Evolutionary conservation across 2,113 vertebrate genomes (phyloP), one percentile per base, ranked within the genome.

Genomic region (Coregonus clupeaformis): DNA sequence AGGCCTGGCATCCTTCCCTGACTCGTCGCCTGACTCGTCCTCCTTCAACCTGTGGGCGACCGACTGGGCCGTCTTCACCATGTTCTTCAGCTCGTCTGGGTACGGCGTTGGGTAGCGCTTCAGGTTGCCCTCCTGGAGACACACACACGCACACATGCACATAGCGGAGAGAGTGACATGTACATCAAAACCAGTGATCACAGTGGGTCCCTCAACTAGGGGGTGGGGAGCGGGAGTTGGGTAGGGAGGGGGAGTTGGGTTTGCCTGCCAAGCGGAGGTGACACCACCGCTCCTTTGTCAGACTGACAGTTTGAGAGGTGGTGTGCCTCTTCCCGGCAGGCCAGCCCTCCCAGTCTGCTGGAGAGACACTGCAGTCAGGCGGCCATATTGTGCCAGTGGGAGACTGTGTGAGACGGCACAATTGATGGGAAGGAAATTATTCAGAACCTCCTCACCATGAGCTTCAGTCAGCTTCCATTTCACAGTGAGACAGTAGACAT

Each of bases 51-150:
- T 92, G 72, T 98, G 96, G 60, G 98, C 97, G 85, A 99, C 97
- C 2, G 95, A 98, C 89, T 99, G 98, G 59, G 98, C 97, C 0
- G 98, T 99, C 92, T 98, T 99, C 71, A 99, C 98, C 97, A 99
- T 99, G 93, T 97, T 99, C 90, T 98, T 99, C 89, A 99, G 89
- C 85, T 99, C 98, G 73, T 99, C 98, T 20, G 98, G 98, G 83
- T 99, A 99, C 0, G 98, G 98, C 5, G 98, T 99, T 22, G 98
- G 98, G 29, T 99, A 99, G 55, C 98, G 96, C 89, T 98, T 98
- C 89, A 99, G 92, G 89, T 97, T 98, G 25, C 98, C 97, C 85
- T 99, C 98, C 98, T 99, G 80, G 16, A 62, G 20, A 68, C 14
- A 74, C 52, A 82, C 3, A 69, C n/a, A 52, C 60, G 42, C n/a